These are phyloP conservation scores for Brachyhypopomus occidentalis DNA, from an alignment of 2,113 vertebrate genomes.

Conservation along the genomic window DNA sequence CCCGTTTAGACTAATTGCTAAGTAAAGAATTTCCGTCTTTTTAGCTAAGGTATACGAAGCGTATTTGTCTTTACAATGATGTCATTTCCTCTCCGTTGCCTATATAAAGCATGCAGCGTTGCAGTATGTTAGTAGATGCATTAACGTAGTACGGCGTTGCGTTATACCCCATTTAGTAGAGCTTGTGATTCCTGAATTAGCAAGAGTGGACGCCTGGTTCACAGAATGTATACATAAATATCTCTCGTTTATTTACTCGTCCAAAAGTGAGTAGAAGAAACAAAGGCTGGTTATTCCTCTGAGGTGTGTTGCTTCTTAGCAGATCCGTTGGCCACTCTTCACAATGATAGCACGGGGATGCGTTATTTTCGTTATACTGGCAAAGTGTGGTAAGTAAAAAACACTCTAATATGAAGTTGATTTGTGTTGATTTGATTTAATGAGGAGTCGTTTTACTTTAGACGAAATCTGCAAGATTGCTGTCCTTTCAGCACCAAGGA, in stretches of 20 bases:
- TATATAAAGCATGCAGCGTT: conserved; percentile 64
- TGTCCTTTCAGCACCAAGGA: conserved; percentile 70
- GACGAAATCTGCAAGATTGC: conserved; percentile 4
- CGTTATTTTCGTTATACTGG: conserved; percentile 60
- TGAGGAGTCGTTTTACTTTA: neutral
- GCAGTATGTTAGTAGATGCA: conserved; percentile 50
- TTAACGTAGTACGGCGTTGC: conserved; percentile 13
- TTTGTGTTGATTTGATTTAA: neutral
- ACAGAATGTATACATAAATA: conserved; percentile 62
- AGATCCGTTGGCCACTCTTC: conserved; percentile 3
- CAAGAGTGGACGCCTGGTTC: conserved; percentile 37
- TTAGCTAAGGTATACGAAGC: neutral
- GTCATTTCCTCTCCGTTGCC: conserved; percentile 67
- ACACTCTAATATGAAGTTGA: neutral
- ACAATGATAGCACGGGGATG: conserved; percentile 69
- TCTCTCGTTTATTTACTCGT: conserved; percentile 3
- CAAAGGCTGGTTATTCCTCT: neutral
- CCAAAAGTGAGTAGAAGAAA: conserved; percentile 40
- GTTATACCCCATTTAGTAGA: no score
- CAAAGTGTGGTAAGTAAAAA: conserved; percentile 69
- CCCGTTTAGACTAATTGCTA: no score
- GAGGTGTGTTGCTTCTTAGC: neutral
- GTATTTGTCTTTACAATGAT: conserved; percentile 54
- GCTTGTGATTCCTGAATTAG: conserved; percentile 59
- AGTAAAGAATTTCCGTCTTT: no score